Percentiles rank a stretch among this genome's conserved stretches.
phyloP scores from a whole-genome alignment of 2,113 vertebrate species.

The Stigmatopora argus region DNA sequence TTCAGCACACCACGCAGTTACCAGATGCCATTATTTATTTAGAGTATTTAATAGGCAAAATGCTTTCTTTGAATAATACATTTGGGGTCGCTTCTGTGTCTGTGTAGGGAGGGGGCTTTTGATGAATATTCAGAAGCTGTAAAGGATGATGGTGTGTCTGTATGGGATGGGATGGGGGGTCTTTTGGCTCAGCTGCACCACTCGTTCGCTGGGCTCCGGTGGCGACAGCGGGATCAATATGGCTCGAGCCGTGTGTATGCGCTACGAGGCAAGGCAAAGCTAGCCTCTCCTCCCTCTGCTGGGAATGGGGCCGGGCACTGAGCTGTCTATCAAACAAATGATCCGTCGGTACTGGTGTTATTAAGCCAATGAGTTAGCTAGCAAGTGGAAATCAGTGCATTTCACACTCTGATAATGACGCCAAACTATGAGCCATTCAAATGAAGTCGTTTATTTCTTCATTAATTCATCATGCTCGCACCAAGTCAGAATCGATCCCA shows the following conservation, averaged over 20 bases:
- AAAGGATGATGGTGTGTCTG: neutral
- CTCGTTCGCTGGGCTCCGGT: constrained; percentile 51
- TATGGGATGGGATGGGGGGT: neutral
- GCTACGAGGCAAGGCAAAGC: constrained; percentile 49
- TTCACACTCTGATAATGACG: neutral
- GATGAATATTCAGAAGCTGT: constrained; percentile 70
- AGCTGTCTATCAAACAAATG: constrained; percentile 52
- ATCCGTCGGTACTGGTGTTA: constrained; percentile 17
- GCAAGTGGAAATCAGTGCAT: constrained; percentile 1
- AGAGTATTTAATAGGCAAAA: constrained; percentile 69
- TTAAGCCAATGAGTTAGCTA: constrained; percentile 28
- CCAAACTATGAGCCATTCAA: neutral
- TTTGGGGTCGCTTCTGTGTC: constrained; percentile 41
- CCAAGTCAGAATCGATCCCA: too few species aligned
- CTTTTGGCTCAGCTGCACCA: constrained; percentile 52
- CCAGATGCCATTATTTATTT: constrained; percentile 71
- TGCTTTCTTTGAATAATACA: constrained; percentile 70
- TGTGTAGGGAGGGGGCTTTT: constrained; percentile 7
- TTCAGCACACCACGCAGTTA: constrained; percentile 62
- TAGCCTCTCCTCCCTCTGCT: constrained; percentile 43
- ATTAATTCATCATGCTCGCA: too few species aligned
- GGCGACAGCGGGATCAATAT: constrained; percentile 36
- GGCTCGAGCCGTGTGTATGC: constrained; percentile 38
- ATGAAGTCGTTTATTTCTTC: too few species aligned
- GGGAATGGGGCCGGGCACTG: constrained; percentile 5